Percentiles rank a stretch among this genome's conserved stretches.
These are phyloP conservation scores for Pollimyrus isidori DNA, from an alignment of 2,113 vertebrate species.

Conservation along the genomic window DNA sequence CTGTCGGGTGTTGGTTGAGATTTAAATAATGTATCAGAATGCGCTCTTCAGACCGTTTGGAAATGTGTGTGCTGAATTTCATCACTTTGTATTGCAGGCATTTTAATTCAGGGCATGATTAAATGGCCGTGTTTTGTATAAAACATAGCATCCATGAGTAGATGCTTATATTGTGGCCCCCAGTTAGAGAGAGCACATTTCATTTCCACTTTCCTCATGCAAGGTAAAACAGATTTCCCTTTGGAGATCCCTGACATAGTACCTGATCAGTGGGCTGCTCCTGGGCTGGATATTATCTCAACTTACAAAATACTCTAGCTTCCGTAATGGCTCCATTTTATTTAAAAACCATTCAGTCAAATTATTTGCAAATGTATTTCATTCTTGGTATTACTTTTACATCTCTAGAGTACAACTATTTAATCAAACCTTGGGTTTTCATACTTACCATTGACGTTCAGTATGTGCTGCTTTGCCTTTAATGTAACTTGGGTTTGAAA, in stretches of 20 bases:
- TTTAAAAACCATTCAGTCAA: not conserved
- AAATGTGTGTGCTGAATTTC: conserved; percentile 13
- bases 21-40: not conserved
- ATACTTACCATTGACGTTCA: not conserved
- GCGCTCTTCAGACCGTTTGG: not conserved
- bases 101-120: not conserved
- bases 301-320: not conserved
- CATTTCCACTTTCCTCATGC: not conserved
- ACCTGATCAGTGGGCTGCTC: not conserved
- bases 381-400: not conserved
- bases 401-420: conserved; percentile 2
- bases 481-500: not conserved
- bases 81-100: conserved; percentile 6
- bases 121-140: conserved; percentile 7
- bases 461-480: not conserved
- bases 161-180: not conserved
- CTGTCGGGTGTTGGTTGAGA: not conserved
- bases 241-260: not conserved
- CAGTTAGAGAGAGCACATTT: not conserved
- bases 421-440: not conserved
- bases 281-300: not conserved
- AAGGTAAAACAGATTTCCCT: not conserved
- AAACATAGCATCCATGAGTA: not conserved
- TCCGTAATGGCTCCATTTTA: not conserved
- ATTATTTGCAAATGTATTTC: not conserved